Percentiles rank a stretch among this genome's conserved stretches.
Evolutionary conservation across 2,797 vertebrate species (phyloP).

Genomic region (Clarias fuscus): DNA sequence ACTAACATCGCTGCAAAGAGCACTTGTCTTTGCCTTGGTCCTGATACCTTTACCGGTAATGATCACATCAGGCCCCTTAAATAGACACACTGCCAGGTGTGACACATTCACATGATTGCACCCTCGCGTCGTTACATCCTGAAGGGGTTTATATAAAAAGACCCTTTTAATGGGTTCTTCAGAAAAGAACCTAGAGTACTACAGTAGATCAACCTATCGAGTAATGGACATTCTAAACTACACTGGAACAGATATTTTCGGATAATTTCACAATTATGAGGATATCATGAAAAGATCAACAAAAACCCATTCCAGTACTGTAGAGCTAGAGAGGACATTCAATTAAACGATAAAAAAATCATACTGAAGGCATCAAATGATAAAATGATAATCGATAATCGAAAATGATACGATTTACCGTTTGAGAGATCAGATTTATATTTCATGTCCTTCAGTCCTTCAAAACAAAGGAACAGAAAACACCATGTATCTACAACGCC

Average conservation of each 20-base stretch:
- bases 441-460: slow-evolving; percentile 43
- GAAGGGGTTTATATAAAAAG: not conserved
- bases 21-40: no score
- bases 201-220: not conserved
- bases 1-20: no score
- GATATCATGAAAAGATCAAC: slow-evolving; percentile 36
- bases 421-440: slow-evolving; percentile 23
- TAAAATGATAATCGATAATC: no score
- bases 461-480: slow-evolving; percentile 8
- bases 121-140: no score
- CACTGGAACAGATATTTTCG: slow-evolving; percentile 15
- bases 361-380: slow-evolving; percentile 21
- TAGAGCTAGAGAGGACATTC: slow-evolving; percentile 2
- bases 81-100: no score
- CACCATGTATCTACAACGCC: not conserved
- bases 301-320: not conserved
- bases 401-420: slow-evolving; percentile 26
- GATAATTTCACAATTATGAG: slow-evolving; percentile 18
- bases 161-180: not conserved
- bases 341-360: slow-evolving; percentile 30
- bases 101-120: no score
- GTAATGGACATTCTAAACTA: not conserved
- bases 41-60: no score
- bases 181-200: not conserved
- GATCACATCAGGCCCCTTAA: no score